phyloP scores from a whole-genome alignment of 2,113 vertebrate genomes.

The Trematocara nigrifrons region DNA sequence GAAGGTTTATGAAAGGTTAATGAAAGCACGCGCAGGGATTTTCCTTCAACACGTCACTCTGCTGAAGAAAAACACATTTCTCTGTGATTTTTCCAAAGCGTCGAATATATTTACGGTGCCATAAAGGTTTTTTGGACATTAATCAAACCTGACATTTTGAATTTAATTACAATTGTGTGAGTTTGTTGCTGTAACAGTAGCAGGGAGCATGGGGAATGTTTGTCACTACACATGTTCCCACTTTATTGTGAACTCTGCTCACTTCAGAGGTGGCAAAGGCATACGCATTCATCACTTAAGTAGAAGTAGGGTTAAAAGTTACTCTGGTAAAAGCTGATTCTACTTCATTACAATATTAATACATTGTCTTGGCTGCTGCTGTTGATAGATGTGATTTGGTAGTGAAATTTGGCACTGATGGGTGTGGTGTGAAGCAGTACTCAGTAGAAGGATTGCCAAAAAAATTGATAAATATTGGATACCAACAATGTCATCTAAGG shows the following conservation, averaged over 20 bases:
- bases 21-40: not conserved
- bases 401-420: not conserved
- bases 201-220: constrained; percentile 3
- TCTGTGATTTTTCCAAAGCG: not conserved
- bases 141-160: constrained; percentile 14
- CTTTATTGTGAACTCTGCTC: constrained; percentile 46
- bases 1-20: not conserved
- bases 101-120: not conserved
- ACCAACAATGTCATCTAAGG: not conserved
- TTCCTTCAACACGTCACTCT: not conserved
- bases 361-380: not conserved
- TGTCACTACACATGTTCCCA: constrained; percentile 55
- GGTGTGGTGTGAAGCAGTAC: not conserved
- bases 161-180: constrained; percentile 27
- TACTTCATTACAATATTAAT: not conserved
- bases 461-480: not conserved
- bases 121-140: not conserved
- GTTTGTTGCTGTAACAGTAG: constrained; percentile 29
- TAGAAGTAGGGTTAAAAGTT: not conserved
- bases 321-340: not conserved
- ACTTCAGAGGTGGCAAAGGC: not conserved
- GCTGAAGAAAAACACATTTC: constrained; percentile 11
- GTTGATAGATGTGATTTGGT: not conserved
- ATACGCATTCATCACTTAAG: not conserved
- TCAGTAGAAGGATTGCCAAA: not conserved